Evolutionary conservation across 2,888 invertebrate genomes (phyloP), one percentile per base, ranked within the genome.

Genomic region (Drosophila mulleri): DNA sequence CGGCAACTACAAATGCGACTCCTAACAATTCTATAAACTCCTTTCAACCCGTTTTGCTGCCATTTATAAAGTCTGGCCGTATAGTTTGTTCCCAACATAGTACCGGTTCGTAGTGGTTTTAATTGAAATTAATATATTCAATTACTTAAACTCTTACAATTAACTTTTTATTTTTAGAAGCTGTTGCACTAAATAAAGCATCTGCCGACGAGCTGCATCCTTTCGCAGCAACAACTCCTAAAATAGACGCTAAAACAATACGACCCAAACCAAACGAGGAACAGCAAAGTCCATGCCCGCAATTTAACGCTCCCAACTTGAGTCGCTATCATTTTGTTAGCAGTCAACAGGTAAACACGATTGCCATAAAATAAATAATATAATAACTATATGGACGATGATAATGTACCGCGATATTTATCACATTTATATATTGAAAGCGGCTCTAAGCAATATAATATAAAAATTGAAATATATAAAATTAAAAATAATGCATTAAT

Each of bases 301-400:
- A 89, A 82, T 94, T 94, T 75, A 94, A 94, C 53, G 94, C 94
- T 1, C 94, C 94, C 11, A 94, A 94, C 88, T 90, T 95, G 37
- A 94, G 94, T 72, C 94, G 94, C 72, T 95, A 95, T 81, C 94
- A 94, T 70, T 94, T 94, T 84, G 94, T 94, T 32, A 94, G 94
- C 67, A 94, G 94, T 77, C 94, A 94, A 83, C 94, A 94, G 90
- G 94, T 94, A 68, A 91, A 90, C 18, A 29, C 79, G 89, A 94
- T 94, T 67, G 91, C 90, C 12, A 29, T n/a, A 18, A 32, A 20
- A 20, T 35, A 32, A n/a, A 29, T 47, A 26, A 47, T 48, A 2
- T 26, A 16, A 26, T 26, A 26, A 4, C 26, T 26, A 39, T 39
- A 39, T 3, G 39, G 16, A 16, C 8, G 16, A 39, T 39, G 2